phyloP scores from a whole-genome alignment of 2,888 invertebrate genomes.

The Itoplectis maculator region DNA sequence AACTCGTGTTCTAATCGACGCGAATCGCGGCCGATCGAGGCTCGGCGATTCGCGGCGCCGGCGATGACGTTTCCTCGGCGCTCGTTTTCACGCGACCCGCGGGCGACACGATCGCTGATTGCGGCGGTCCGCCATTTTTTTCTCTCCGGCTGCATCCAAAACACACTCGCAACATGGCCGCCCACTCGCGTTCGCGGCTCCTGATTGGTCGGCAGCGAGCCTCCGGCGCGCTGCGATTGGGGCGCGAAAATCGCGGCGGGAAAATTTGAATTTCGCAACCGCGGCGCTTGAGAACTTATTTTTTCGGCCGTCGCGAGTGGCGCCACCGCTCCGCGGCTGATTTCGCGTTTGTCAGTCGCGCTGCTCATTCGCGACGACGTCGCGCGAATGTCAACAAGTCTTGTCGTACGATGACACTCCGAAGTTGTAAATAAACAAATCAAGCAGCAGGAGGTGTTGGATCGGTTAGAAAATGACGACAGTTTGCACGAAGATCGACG shows the following conservation, averaged over 20 bases:
- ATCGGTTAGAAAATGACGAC: slow-evolving; percentile 55
- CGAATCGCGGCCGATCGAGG: not conserved
- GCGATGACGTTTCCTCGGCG: slow-evolving; percentile 66
- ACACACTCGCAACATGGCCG: too few species aligned
- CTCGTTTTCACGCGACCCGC: slow-evolving; percentile 67
- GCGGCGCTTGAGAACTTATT: too few species aligned
- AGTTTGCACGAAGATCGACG: slow-evolving; percentile 14
- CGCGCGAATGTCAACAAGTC: slow-evolving; percentile 54
- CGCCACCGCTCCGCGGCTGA: not conserved
- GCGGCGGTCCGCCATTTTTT: slow-evolving; percentile 82
- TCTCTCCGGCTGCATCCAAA: slow-evolving; percentile 76
- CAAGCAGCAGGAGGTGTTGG: not conserved
- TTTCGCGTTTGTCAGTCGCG: slow-evolving; percentile 10
- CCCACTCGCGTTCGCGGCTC: too few species aligned
- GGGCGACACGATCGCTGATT: slow-evolving; percentile 54
- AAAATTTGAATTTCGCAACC: slow-evolving; percentile 4
- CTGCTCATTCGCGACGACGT: not conserved
- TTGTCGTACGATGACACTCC: slow-evolving; percentile 31
- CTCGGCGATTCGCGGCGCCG: slow-evolving; percentile 11
- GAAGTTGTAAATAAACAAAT: slow-evolving; percentile 49
- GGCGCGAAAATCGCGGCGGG: not conserved
- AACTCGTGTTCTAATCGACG: not conserved
- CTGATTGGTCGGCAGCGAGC: too few species aligned
- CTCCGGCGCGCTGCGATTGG: not conserved
- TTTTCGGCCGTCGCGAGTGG: not conserved